phyloP scores from a whole-genome alignment of 2,113 vertebrate genomes.

The Equus quagga region DNA sequence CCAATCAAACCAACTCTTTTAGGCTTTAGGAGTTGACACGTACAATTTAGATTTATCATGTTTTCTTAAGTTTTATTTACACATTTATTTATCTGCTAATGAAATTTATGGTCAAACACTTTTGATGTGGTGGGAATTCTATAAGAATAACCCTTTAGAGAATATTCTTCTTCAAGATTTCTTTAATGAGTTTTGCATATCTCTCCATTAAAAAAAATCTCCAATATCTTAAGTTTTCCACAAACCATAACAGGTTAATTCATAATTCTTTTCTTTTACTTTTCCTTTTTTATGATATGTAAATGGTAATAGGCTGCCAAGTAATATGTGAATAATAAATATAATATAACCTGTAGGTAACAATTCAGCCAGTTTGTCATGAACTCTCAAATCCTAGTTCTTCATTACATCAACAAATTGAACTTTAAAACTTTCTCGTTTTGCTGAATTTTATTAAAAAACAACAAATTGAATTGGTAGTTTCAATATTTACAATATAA shows the following conservation, averaged over 20 bases:
- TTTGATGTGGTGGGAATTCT: background rate
- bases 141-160: background rate
- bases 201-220: background rate
- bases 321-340: background rate
- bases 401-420: background rate
- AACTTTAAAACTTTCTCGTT: background rate
- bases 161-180: background rate
- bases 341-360: background rate
- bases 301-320: background rate
- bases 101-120: background rate
- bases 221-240: background rate
- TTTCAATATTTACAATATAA: background rate
- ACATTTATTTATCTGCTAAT: background rate
- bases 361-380: background rate
- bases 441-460: constrained; percentile 7
- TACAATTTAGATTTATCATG: background rate
- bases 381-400: background rate
- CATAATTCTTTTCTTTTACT: background rate
- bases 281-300: background rate
- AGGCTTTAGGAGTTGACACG: background rate
- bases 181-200: background rate
- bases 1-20: constrained; percentile 1
- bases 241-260: background rate
- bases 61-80: constrained; percentile 36
- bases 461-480: background rate